Base-by-base conservation (phyloP, 1,140 invertebrate genomes). In the Zophobas morio region DNA sequence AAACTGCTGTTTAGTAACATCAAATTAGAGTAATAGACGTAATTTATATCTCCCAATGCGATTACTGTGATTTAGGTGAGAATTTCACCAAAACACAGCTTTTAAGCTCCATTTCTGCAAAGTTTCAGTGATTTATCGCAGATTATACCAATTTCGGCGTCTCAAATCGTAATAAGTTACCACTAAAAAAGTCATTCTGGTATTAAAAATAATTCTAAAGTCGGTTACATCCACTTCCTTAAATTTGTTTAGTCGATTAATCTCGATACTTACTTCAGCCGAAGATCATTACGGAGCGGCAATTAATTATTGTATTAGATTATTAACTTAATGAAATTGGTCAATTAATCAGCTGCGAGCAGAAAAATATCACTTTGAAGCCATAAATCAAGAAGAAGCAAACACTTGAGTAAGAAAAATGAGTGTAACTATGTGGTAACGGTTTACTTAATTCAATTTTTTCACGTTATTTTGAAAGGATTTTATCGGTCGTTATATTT, bases 281-380 rank as follows among this genome's bases (percentile, higher is more conserved):
- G 36, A 70, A 51, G 49, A 47, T 72, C 47, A 36, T 33, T 53
- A 51, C 49, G 32, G 2, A 51, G 35, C 6, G 32, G 40, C 49
- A 37, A 73, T 73, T 73, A 73, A 73, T 73, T 73, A 56, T 54
- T 42, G 49, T 56, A 73, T 56, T 42, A 40, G 46, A 73, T 73
- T 54, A 73, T 54, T 73, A 54, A 40, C 32, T 8, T 73, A 73
- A 73, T 73, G 49, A 35, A 49, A 73, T 73, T 73, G 71, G 46
- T 73, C 49, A 37, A 73, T 73, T 73, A 73, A 73, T 73, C 71
- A 73, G 36, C 33, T n/a, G 33, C 40, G 40, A 54, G 37, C n/a
- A 56, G 35, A 54, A 72, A 73, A 73, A 37, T 56, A 73, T 73
- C 63, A 70, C 36, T 73, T n/a, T 8, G 39, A 40, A 40, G 33